These are phyloP conservation scores for Phaonia tiefii DNA, from an alignment of 2,888 invertebrate species.

Conservation along the genomic window DNA sequence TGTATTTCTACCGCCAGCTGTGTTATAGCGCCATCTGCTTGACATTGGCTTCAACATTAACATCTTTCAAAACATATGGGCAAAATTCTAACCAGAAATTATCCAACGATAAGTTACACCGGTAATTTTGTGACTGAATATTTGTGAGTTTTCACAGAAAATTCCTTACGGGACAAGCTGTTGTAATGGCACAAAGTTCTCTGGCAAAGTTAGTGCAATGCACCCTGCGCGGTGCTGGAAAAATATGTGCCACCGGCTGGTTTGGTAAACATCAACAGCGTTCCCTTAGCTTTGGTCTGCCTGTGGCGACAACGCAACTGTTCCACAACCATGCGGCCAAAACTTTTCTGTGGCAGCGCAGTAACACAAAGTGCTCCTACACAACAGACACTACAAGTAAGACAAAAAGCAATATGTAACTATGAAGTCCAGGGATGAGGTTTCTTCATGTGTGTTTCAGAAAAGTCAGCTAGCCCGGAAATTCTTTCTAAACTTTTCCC, in stretches of 20 bases:
- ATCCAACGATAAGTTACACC: conserved; percentile 33
- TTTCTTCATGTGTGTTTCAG: conserved; percentile 47
- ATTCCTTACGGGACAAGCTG: background rate
- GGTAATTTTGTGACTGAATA: conserved; percentile 3
- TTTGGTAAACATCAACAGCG: conserved; percentile 43
- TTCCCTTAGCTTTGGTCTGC: conserved; percentile 41
- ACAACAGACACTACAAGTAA: conserved; percentile 70
- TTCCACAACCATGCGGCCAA: conserved; percentile 55
- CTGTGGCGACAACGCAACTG: conserved; percentile 27
- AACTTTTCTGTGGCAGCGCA: conserved; percentile 34
- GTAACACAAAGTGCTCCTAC: conserved; percentile 48
- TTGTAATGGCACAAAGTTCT: conserved; percentile 53
- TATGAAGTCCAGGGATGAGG: background rate
- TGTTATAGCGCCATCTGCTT: background rate
- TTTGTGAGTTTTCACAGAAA: conserved; percentile 40
- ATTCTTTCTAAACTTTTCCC: conserved; percentile 84
- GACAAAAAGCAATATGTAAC: background rate
- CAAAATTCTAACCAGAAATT: conserved; percentile 51
- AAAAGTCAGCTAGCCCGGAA: conserved; percentile 70
- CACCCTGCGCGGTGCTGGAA: conserved; percentile 24
- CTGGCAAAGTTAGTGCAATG: conserved; percentile 37
- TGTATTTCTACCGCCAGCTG: too few species aligned
- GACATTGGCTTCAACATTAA: background rate
- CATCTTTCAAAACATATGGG: conserved; percentile 52
- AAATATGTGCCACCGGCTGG: background rate